Base-by-base conservation (phyloP, 2,888 invertebrate genomes). In the Biston betularia region DNA sequence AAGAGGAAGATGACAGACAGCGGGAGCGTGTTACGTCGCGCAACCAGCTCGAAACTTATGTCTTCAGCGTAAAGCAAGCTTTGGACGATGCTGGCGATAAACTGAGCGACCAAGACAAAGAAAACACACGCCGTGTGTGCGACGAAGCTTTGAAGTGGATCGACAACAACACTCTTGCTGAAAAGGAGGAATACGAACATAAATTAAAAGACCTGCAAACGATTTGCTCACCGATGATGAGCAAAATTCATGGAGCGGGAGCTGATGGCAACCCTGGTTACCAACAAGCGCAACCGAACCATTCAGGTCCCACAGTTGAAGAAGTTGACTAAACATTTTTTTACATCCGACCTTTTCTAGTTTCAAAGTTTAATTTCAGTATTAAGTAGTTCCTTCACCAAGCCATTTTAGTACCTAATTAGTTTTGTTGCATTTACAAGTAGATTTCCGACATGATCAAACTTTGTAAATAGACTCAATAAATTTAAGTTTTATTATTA, bases 31-130 rank as follows among this genome's bases (percentile, higher is more conserved):
- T 97, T 12, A 82, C 94, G 0, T 95, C 96, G 33, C 95, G 96
- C 69, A 97, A 97, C 85, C 94, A 95, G 66, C 90, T 97, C 56
- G 97, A 97, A 83, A 88, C 94, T 44, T 97, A 97, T 84, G 94
- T 95, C 24, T 97, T 96, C 84, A 94, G 94, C 69, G 95, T 96
- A 54, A 96, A 96, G 78, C 96, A 97, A 79, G 95, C 96, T 6
- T 82, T 95, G 12, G 95, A 96, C 44, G 95, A 96, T 1, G 94
- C 95, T 33, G 94, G 95, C 0, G 93, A 92, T 52, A 96, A 95
- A 80, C 84, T 97, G 54, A 89, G 89, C 49, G 94, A 95, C 34
- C 89, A 94, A 24, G 97, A 97, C 77, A 96, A 95, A 82, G 95
- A 96, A n/a, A 81, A 78, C 61, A 90, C 91, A 0, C 82, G 86